Percentiles rank a stretch among this genome's conserved stretches.
Conservation (phyloP, 1,140 invertebrate genomes). For the Sycophaga agraensis region DNA sequence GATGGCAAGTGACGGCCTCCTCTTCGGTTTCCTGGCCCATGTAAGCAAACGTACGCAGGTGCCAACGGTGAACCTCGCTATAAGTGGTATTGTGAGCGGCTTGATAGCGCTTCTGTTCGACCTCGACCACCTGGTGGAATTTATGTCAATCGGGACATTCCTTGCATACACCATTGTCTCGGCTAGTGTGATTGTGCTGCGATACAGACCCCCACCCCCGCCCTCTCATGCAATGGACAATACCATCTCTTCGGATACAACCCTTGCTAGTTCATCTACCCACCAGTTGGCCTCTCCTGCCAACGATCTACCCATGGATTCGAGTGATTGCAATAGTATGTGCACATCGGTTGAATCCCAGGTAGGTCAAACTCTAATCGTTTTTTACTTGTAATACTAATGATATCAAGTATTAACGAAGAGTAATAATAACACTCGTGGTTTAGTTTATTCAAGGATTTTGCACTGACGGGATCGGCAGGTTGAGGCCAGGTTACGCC, state of each 20-base stretch:
- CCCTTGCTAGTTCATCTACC: conserved; percentile 37
- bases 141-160: conserved; percentile 91
- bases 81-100: conserved; percentile 77
- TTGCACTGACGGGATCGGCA: conserved; percentile 57
- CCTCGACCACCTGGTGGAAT: conserved; percentile 87
- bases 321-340: conserved; percentile 46
- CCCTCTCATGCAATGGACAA: conserved; percentile 24
- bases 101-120: conserved; percentile 84
- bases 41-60: conserved; percentile 79
- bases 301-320: conserved; percentile 36
- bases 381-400: no score
- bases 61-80: conserved; percentile 75
- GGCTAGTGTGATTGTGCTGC: conserved; percentile 82
- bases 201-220: conserved; percentile 70
- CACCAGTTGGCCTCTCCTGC: conserved; percentile 36
- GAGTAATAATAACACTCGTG: no score
- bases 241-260: conserved; percentile 38
- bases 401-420: no score
- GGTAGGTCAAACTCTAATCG: conserved; percentile 31
- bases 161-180: conserved; percentile 90
- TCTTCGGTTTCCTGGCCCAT: conserved; percentile 76
- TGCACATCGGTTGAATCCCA: conserved; percentile 44
- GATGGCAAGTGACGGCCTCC: conserved; percentile 84
- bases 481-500: conserved; percentile 66
- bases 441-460: conserved; percentile 39